A percentile compares a stretch with the other conserved stretches of the same genome.
Conservation (phyloP, 2,888 invertebrate species). For the Antheraea assamensis region DNA sequence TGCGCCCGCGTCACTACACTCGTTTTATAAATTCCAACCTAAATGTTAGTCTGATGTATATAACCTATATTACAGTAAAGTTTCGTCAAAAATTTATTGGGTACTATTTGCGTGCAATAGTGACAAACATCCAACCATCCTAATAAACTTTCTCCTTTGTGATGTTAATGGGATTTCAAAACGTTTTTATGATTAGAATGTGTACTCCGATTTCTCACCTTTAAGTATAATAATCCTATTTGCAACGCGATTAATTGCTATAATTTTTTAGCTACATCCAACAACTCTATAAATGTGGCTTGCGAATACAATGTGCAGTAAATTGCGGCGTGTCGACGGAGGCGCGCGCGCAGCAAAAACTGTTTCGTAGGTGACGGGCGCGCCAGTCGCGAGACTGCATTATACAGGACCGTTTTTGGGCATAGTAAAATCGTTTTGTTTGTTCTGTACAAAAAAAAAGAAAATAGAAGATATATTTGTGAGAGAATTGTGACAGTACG, state of each 20-base stretch:
- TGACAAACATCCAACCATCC: too few relatives aligned
- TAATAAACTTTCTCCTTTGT: not conserved
- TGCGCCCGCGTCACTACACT: too few relatives aligned
- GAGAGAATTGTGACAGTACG: not conserved
- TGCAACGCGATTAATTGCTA: not conserved
- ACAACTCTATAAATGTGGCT: not conserved
- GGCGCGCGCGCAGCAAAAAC: conserved; percentile 18
- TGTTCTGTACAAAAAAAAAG: not conserved
- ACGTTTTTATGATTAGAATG: not conserved
- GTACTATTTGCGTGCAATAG: too few relatives aligned
- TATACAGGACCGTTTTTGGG: not conserved
- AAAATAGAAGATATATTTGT: not conserved
- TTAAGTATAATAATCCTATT: not conserved
- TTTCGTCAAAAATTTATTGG: too few relatives aligned
- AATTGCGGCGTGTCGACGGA: conserved; percentile 14
- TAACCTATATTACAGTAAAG: too few relatives aligned
- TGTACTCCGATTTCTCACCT: not conserved
- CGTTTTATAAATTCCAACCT: too few relatives aligned
- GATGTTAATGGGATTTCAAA: not conserved
- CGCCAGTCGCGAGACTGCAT: conserved; percentile 2
- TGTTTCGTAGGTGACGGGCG: conserved; percentile 15
- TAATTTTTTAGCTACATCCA: not conserved
- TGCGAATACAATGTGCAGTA: conserved; percentile 15
- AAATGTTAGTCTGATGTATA: too few relatives aligned
- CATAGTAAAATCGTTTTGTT: not conserved